Conservation (phyloP, 2,797 vertebrate species). For the Gobio occitaniae region DNA sequence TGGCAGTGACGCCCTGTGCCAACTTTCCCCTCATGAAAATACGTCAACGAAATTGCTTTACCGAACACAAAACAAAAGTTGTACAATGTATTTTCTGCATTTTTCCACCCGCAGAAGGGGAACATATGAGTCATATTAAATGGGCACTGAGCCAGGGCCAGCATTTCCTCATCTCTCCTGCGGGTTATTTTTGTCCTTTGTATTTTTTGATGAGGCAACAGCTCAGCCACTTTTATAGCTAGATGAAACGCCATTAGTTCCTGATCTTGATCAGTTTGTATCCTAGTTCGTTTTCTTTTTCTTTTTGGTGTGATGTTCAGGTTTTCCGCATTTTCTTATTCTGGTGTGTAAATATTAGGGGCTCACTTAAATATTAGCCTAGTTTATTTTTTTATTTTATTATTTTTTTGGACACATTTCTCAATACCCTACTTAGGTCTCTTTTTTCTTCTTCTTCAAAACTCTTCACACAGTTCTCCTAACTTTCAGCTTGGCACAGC, state of each 20-base stretch:
- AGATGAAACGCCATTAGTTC: neutral
- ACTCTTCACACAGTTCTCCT: too few species aligned
- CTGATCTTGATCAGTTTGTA: neutral
- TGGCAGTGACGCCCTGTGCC: neutral
- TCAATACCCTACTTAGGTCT: neutral
- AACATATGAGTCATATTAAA: neutral
- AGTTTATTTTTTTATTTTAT: too few species aligned
- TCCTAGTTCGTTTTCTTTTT: neutral
- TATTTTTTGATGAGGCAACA: neutral
- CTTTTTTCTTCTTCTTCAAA: too few species aligned
- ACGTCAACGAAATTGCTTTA: neutral
- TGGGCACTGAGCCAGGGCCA: neutral
- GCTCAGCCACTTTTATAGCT: neutral
- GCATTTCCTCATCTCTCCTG: neutral
- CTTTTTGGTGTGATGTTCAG: neutral
- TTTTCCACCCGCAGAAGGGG: neutral
- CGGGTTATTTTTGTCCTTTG: constrained; percentile 21
- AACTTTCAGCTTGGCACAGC: neutral
- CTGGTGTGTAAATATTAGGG: neutral
- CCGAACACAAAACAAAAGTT: neutral
- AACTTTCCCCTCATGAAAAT: neutral
- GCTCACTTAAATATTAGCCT: too few species aligned
- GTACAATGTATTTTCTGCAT: neutral
- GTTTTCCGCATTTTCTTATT: neutral
- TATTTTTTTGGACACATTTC: neutral